Conservation (phyloP, 2,113 vertebrate genomes). For the Leucosticte australis region DNA sequence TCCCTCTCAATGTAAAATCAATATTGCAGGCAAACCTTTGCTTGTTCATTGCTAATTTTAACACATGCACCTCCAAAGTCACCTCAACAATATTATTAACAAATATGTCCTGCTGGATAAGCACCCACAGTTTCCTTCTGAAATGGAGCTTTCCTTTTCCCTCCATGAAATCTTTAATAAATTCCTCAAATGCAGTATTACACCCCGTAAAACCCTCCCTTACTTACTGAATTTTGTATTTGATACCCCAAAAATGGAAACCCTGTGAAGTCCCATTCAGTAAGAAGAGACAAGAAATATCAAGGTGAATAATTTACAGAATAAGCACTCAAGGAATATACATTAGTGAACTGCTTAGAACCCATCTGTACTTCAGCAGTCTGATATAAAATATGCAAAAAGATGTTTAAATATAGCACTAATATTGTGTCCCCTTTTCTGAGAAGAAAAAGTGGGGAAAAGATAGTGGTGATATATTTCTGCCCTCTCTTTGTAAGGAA, state of each 20-base stretch:
- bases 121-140: neutral
- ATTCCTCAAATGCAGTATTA: neutral
- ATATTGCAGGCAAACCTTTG: neutral
- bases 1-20: neutral
- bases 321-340: neutral
- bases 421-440: neutral
- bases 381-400: neutral
- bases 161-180: neutral
- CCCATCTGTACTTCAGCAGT: neutral
- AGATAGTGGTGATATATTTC: neutral
- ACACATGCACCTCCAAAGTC: neutral
- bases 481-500: neutral
- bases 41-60: neutral
- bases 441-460: neutral
- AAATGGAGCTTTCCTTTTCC: neutral
- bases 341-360: neutral
- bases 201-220: neutral
- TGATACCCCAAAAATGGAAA: neutral
- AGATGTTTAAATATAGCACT: neutral
- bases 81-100: neutral
- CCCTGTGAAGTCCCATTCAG: neutral
- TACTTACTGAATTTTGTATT: neutral
- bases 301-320: neutral
- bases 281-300: neutral
- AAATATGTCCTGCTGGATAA: neutral